phyloP scores from a whole-genome alignment of 2,113 vertebrate genomes.

The Notothenia coriiceps region DNA sequence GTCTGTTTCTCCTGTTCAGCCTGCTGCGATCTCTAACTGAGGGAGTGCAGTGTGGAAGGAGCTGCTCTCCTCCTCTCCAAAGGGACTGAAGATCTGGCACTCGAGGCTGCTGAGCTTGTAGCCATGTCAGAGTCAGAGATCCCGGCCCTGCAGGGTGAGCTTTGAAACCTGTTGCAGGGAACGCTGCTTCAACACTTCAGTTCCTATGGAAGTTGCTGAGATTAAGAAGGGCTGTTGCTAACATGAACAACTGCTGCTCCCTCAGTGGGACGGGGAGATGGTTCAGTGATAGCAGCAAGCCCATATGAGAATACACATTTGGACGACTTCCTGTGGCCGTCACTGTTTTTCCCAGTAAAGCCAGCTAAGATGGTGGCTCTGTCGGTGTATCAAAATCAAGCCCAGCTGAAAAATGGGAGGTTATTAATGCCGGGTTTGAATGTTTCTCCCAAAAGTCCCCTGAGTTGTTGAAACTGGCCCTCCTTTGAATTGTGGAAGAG shows the following conservation, averaged over 20 bases:
- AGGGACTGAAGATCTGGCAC: slow-evolving; percentile 12
- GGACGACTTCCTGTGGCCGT: slow-evolving; percentile 5
- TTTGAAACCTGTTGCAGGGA: slow-evolving; percentile 27
- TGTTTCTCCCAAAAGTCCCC: neutral
- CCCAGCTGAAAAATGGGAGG: neutral
- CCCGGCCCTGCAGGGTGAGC: slow-evolving; percentile 10
- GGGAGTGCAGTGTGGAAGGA: slow-evolving; percentile 4
- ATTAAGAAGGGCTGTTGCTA: slow-evolving; percentile 12
- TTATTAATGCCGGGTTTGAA: neutral
- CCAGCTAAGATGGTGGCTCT: slow-evolving; percentile 8
- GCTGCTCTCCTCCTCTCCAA: slow-evolving; percentile 7
- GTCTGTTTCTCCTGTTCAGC: neutral
- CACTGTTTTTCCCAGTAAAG: neutral
- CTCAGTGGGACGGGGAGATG: slow-evolving; percentile 24
- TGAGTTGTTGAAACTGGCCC: neutral
- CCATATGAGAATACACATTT: neutral
- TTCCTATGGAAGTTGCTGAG: slow-evolving; percentile 13
- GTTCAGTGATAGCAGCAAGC: slow-evolving; percentile 3
- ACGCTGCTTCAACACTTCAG: neutral
- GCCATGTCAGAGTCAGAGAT: slow-evolving; percentile 5
- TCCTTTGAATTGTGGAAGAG: neutral
- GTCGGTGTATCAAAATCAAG: slow-evolving; percentile 5
- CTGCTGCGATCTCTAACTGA: neutral
- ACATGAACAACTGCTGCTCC: slow-evolving; percentile 26
- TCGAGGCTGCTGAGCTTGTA: slow-evolving; percentile 6